Conservation (phyloP, 2,113 vertebrate genomes). For the Bucco capensis region DNA sequence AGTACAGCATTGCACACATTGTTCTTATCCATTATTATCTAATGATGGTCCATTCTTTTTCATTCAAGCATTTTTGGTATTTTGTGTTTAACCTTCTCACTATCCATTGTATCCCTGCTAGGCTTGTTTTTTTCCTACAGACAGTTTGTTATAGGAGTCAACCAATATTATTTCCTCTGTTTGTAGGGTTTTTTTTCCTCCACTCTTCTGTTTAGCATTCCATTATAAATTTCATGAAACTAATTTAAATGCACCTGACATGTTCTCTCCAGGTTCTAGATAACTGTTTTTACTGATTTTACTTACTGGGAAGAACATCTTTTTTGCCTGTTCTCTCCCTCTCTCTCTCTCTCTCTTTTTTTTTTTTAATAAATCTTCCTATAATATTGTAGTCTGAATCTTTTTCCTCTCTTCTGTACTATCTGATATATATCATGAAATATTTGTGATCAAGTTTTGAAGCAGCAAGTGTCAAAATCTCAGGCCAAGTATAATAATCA, state of each 20-base stretch:
- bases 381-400: background rate
- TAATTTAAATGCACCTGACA: background rate
- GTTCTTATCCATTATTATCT: constrained; percentile 20
- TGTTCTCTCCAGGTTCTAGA: background rate
- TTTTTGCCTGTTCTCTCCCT: too few relatives aligned
- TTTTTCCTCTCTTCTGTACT: constrained; percentile 8
- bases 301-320: background rate
- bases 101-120: background rate
- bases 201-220: background rate
- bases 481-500: constrained; percentile 48
- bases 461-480: constrained; percentile 53
- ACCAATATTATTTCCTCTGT: background rate
- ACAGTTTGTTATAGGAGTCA: background rate
- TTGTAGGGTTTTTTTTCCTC: background rate
- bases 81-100: background rate
- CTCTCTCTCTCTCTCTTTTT: too few relatives aligned
- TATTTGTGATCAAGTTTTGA: constrained; percentile 46
- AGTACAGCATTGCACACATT: background rate
- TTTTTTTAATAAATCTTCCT: background rate
- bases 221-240: background rate
- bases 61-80: background rate
- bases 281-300: constrained; percentile 11
- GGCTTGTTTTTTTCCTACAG: background rate
- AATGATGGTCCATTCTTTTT: background rate
- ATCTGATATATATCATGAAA: constrained; percentile 28